Evolutionary conservation across 2,113 vertebrate species (phyloP).

Genomic region (Saimiri boliviensis): DNA sequence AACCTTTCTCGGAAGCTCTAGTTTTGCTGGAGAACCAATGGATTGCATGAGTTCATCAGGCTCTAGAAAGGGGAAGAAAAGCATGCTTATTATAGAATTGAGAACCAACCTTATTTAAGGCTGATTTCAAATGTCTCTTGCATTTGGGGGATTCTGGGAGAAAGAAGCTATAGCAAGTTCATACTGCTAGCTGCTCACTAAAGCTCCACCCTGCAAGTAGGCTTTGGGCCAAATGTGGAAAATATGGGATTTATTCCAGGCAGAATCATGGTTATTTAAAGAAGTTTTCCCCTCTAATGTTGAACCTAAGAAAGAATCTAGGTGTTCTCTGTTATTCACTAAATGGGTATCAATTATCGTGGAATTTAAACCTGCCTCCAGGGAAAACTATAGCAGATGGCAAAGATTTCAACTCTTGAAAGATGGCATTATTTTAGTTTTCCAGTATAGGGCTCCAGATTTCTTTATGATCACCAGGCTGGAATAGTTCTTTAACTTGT

Average conservation of each 20-base stretch:
- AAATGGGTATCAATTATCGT: background rate
- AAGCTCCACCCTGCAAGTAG: background rate
- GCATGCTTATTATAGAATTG: background rate
- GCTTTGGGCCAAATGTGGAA: background rate
- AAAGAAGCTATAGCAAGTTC: background rate
- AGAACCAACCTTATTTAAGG: background rate
- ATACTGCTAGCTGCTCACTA: background rate
- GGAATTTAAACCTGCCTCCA: background rate
- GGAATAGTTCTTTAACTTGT: background rate
- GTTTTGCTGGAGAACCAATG: background rate
- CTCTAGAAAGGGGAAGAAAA: background rate
- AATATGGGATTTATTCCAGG: background rate
- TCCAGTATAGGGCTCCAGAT: background rate
- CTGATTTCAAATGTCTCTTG: background rate
- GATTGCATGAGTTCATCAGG: background rate
- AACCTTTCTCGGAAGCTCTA: background rate
- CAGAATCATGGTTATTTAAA: background rate
- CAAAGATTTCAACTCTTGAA: background rate
- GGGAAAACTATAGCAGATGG: background rate
- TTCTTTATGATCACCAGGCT: background rate
- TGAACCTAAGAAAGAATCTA: background rate
- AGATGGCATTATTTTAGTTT: slow-evolving; percentile 7
- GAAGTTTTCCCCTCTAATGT: background rate
- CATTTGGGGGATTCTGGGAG: background rate
- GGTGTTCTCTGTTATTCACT: background rate